Percentiles rank a stretch among this genome's conserved stretches.
Conservation (phyloP, 2,888 invertebrate species). For the Nephrotoma flavescens region DNA sequence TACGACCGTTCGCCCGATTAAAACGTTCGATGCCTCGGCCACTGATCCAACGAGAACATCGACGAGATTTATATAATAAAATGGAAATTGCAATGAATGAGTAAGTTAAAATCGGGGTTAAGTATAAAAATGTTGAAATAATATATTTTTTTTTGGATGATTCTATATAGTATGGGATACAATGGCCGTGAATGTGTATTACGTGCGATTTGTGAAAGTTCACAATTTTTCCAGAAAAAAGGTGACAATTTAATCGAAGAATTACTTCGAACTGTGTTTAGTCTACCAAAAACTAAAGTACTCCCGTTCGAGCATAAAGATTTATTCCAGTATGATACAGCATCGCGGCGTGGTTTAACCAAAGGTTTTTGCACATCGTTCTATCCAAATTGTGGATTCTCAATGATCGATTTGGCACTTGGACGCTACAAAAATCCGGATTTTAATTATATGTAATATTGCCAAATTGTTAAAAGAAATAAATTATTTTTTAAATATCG, state of each 20-base stretch:
- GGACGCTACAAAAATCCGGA: slow-evolving; percentile 32
- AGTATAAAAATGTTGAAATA: neutral
- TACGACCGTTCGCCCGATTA: slow-evolving; percentile 21
- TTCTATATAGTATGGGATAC: slow-evolving; percentile 54
- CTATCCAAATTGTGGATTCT: slow-evolving; percentile 50
- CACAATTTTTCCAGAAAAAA: slow-evolving; percentile 43
- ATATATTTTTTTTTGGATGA: neutral
- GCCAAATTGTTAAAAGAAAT: neutral
- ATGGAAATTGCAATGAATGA: slow-evolving; percentile 52
- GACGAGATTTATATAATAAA: slow-evolving; percentile 52
- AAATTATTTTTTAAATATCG: neutral
- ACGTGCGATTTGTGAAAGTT: slow-evolving; percentile 58
- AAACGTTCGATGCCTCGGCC: slow-evolving; percentile 23
- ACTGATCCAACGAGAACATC: slow-evolving; percentile 38
- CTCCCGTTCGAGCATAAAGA: slow-evolving; percentile 46
- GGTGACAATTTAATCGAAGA: slow-evolving; percentile 51
- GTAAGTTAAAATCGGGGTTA: slow-evolving; percentile 33
- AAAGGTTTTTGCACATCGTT: slow-evolving; percentile 36
- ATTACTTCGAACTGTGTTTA: slow-evolving; percentile 54
- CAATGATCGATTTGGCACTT: slow-evolving; percentile 53
- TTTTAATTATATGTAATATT: neutral
- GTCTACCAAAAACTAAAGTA: slow-evolving; percentile 50
- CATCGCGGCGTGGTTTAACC: slow-evolving; percentile 38
- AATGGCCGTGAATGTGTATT: slow-evolving; percentile 55
- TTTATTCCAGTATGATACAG: slow-evolving; percentile 49